Evolutionary conservation across 2,888 invertebrate genomes (phyloP).

Genomic region (Terebella lapidaria): DNA sequence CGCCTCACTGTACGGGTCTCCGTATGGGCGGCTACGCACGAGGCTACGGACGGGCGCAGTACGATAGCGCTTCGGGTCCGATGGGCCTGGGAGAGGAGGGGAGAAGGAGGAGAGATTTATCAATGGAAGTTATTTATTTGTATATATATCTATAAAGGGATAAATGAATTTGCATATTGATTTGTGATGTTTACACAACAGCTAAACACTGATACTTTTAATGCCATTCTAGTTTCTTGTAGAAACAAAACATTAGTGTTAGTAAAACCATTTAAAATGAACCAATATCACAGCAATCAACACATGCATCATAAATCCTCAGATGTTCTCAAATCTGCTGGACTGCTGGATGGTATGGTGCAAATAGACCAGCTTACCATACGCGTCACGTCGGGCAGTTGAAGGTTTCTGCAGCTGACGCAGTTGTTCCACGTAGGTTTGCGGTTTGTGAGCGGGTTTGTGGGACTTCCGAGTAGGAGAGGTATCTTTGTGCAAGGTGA

Average conservation of each 20-base stretch:
- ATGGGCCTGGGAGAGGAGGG: no score
- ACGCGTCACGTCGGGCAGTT: background rate
- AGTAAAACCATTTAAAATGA: background rate
- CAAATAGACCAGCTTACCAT: background rate
- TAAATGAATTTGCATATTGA: background rate
- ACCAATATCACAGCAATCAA: background rate
- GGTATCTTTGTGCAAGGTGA: no score
- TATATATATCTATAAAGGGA: background rate
- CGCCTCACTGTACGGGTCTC: background rate
- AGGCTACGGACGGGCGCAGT: background rate
- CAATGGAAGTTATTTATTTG: background rate
- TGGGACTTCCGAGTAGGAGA: constrained; percentile 10
- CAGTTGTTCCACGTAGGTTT: constrained; percentile 42
- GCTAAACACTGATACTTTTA: background rate
- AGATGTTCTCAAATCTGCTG: no score
- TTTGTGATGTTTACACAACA: background rate
- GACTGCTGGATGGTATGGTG: no score
- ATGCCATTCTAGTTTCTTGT: background rate
- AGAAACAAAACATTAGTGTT: background rate
- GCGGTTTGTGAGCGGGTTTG: constrained; percentile 38
- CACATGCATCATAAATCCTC: no score
- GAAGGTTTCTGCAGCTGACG: constrained; percentile 29
- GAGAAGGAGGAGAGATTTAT: no score
- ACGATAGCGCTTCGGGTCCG: background rate
- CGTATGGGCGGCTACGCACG: background rate